Conservation (phyloP, 2,888 invertebrate species). For the Acanthosoma haemorrhoidale region DNA sequence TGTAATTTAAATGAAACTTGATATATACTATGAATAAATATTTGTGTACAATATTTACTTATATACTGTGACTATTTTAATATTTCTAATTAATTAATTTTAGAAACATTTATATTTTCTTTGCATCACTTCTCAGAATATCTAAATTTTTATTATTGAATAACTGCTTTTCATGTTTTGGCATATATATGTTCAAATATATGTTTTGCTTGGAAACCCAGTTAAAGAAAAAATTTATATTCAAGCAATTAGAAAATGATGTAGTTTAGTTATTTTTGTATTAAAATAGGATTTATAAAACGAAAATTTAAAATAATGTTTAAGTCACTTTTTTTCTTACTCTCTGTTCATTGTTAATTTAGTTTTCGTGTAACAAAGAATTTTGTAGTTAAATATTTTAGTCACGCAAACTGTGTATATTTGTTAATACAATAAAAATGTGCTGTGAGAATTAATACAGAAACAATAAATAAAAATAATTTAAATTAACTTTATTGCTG, state of each 20-base stretch:
- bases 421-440: conserved; percentile 7
- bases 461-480: not conserved
- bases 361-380: not conserved
- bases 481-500: not conserved
- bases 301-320: not conserved
- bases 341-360: not conserved
- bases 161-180: not conserved
- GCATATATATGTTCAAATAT: not conserved
- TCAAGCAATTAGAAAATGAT: not conserved
- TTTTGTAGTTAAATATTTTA: not conserved
- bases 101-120: conserved; percentile 5
- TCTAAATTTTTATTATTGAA: not conserved
- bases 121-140: not conserved
- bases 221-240: not conserved
- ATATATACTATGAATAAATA: not conserved
- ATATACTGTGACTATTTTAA: conserved; percentile 7
- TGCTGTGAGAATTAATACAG: not conserved
- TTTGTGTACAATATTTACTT: not conserved
- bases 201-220: not conserved
- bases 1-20: not conserved
- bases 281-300: conserved; percentile 1
- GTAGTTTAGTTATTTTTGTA: conserved; percentile 1
- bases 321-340: too few relatives aligned
- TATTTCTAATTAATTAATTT: not conserved
- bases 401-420: not conserved